phyloP scores from a whole-genome alignment of 2,797 vertebrate genomes.

The Sebastes alutus region DNA sequence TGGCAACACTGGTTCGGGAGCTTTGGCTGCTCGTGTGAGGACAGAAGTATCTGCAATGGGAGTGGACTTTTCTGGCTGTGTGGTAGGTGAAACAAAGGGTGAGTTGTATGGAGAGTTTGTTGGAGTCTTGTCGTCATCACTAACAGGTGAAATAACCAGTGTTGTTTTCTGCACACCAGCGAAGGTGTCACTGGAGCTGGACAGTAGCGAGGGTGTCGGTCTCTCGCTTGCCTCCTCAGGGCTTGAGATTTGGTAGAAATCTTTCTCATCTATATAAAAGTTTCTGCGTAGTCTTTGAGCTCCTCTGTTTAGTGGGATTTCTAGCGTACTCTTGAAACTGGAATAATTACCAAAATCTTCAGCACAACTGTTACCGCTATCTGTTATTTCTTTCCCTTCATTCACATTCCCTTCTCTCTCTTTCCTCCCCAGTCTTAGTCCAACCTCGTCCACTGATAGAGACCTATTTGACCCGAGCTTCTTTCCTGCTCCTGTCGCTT shows the following conservation, averaged over 20 bases:
- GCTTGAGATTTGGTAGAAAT: conserved; percentile 56
- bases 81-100: conserved; percentile 18
- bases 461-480: conserved; percentile 53
- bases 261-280: conserved; percentile 60
- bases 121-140: conserved; percentile 69
- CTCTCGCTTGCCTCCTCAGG: conserved; percentile 13
- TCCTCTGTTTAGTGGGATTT: conserved; percentile 37
- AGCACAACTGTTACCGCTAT: rapidly evolving
- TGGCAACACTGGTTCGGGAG: background rate
- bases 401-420: conserved; percentile 3
- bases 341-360: conserved; percentile 34
- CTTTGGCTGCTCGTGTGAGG: background rate
- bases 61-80: background rate
- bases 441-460: conserved; percentile 56
- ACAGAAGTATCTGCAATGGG: background rate
- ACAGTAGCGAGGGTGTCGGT: background rate
- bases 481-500: background rate
- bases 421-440: conserved; percentile 21
- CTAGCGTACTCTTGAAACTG: conserved; percentile 21
- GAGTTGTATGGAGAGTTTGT: conserved; percentile 63
- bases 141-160: conserved; percentile 15
- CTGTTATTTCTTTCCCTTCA: background rate
- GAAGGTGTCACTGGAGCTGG: conserved; percentile 13
- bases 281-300: background rate
- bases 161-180: background rate